Conservation (phyloP, 2,888 invertebrate genomes). For the Lypha dubia region DNA sequence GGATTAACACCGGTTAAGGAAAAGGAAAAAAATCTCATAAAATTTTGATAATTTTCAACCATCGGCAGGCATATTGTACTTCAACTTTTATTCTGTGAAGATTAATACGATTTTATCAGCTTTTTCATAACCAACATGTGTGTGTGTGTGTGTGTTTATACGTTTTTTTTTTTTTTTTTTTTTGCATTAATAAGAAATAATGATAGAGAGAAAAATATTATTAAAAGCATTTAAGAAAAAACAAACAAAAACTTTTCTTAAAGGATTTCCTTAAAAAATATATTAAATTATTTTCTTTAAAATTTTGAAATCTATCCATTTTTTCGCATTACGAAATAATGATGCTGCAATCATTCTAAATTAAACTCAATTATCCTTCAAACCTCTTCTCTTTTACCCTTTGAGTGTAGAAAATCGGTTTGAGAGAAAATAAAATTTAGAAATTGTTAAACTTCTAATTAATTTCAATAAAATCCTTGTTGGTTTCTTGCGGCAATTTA, state of each 20-base stretch:
- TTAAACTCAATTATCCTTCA: background rate
- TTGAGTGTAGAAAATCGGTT: background rate
- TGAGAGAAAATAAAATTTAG: slow-evolving; percentile 10
- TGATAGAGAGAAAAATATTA: background rate
- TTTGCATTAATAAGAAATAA: background rate
- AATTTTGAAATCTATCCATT: background rate
- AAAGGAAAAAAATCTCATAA: slow-evolving; percentile 17
- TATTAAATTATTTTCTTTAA: background rate
- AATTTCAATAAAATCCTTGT: slow-evolving; percentile 39
- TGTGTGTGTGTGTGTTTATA: background rate
- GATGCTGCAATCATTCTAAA: background rate
- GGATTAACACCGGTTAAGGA: slow-evolving; percentile 6
- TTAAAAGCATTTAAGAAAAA: background rate
- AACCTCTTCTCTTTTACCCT: background rate
- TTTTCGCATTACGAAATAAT: background rate
- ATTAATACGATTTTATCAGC: slow-evolving; percentile 7
- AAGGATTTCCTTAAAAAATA: background rate
- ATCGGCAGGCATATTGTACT: background rate
- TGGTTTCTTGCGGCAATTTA: slow-evolving; percentile 38
- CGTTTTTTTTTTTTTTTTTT: background rate
- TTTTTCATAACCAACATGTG: background rate
- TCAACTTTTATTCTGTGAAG: slow-evolving; percentile 7
- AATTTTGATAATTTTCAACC: slow-evolving; percentile 24
- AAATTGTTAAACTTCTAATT: slow-evolving; percentile 33
- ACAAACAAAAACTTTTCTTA: background rate